phyloP scores from a whole-genome alignment of 1,140 invertebrate species.

The Phocides pigmalion region DNA sequence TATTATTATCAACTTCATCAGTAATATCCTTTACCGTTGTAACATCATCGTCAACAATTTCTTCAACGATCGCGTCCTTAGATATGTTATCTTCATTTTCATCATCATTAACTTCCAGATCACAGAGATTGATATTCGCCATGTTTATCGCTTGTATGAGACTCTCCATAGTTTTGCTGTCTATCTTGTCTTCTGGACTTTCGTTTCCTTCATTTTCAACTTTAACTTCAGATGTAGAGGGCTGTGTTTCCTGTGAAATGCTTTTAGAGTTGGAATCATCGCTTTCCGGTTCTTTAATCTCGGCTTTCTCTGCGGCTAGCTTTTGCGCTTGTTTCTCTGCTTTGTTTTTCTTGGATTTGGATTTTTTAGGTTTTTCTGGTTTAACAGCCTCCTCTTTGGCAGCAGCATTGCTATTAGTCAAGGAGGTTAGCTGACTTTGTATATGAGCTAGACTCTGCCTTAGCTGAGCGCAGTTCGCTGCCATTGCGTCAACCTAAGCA shows the following conservation, averaged over 20 bases:
- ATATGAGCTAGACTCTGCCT: constrained; percentile 85
- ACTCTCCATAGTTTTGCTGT: constrained; percentile 59
- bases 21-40: constrained; percentile 6
- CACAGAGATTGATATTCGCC: constrained; percentile 58
- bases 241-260: constrained; percentile 40
- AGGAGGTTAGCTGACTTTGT: constrained; percentile 83
- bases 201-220: constrained; percentile 37
- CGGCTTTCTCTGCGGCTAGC: constrained; percentile 42
- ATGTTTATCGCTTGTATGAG: constrained; percentile 65
- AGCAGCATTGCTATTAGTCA: constrained; percentile 59
- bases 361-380: constrained; percentile 66
- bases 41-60: constrained; percentile 18
- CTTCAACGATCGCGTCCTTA: constrained; percentile 35
- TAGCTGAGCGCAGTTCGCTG: constrained; percentile 85
- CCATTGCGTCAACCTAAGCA: constrained; percentile 84
- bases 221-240: constrained; percentile 40
- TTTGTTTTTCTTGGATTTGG: constrained; percentile 73
- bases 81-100: constrained; percentile 42
- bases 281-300: constrained; percentile 45
- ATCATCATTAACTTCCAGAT: constrained; percentile 57
- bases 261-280: constrained; percentile 42
- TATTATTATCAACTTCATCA: background rate
- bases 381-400: constrained; percentile 65
- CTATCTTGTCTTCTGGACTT: constrained; percentile 52
- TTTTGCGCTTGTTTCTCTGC: constrained; percentile 54